Evolutionary conservation across 2,797 vertebrate genomes (phyloP), one percentile per base, ranked within the genome.

Genomic region (Danionella dracula): DNA sequence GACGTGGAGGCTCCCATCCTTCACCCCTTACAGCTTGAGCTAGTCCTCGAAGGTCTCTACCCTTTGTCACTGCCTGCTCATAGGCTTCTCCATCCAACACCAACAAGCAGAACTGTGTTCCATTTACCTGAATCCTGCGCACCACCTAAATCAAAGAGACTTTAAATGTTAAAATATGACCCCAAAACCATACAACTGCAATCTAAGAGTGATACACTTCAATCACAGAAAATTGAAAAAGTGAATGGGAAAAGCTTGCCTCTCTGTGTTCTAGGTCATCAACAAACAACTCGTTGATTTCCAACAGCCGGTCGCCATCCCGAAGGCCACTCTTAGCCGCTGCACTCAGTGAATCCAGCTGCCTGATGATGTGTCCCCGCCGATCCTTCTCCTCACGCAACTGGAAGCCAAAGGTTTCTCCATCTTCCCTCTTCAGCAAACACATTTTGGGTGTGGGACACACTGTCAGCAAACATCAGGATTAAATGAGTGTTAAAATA

Each of bases 271-370:
- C 89, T 79, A 74, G 70, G 76, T 87, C 62, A 16, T 86, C 87
- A 67, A 95, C 90, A 0, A 84, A 83, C 2, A 85, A 79, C 32
- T 87, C 87, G 1, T 98, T 98, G 79, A 98, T 89, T 61, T 94
- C 93, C 44, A 99, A 88, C 19, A 99, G 81, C 8, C 84, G 66
- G 78, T 97, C 94, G 27, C 92, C 92, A 0, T 90, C 85, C 71
- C 38, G 85, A 21, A 99, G 87, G 12, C 94, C 94, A 3, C 87
- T 85, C 34, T 68, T 77, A 77, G 93, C 84, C 15, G 94, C 96
- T 34, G 90, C 81, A 49, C 92, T 87, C 53, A 87, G 88, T 0
- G 81, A 78, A 9, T 89, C 82, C 0, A 98, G 79, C 35, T 81
- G 75, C 13, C 80, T 71, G 40, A 98, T 78, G 70, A 91, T 23